These are phyloP conservation scores for Diachrysia chrysitis DNA, from an alignment of 2,888 invertebrate species.

Conservation along the genomic window DNA sequence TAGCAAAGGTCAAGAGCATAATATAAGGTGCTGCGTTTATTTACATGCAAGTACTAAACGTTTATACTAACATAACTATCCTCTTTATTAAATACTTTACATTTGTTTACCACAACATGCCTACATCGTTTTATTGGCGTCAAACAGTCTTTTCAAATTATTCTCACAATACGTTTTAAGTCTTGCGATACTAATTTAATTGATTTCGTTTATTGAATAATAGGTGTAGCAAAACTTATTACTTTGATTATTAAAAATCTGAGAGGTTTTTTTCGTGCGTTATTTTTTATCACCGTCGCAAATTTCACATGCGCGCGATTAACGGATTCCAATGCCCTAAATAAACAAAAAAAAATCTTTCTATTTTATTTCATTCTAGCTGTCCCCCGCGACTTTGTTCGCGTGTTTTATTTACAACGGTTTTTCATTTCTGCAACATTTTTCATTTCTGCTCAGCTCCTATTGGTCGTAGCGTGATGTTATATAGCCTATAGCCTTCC, in stretches of 20 bases:
- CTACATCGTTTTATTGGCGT: neutral
- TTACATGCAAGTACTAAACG: slow-evolving; percentile 1
- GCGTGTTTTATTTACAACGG: too few relatives aligned
- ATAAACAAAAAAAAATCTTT: too few relatives aligned
- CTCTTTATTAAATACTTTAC: neutral
- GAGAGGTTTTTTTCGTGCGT: neutral
- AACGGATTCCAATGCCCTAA: too few relatives aligned
- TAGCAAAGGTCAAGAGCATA: neutral
- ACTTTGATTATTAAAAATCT: neutral
- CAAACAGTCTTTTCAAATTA: neutral
- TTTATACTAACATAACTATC: neutral
- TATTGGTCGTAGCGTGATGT: too few relatives aligned
- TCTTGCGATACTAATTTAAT: neutral
- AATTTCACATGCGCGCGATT: too few relatives aligned
- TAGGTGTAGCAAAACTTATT: neutral
- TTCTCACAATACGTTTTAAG: neutral
- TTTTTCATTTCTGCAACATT: too few relatives aligned
- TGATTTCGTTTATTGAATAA: neutral
- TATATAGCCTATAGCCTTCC: too few relatives aligned
- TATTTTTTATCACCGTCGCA: too few relatives aligned
- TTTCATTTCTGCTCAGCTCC: too few relatives aligned
- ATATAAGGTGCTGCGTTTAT: neutral
- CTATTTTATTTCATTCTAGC: too few relatives aligned
- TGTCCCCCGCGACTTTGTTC: too few relatives aligned
- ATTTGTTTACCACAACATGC: neutral